Base-by-base conservation (phyloP, 64 coral and sea anemone genomes). In the Pocillopora verrucosa region DNA sequence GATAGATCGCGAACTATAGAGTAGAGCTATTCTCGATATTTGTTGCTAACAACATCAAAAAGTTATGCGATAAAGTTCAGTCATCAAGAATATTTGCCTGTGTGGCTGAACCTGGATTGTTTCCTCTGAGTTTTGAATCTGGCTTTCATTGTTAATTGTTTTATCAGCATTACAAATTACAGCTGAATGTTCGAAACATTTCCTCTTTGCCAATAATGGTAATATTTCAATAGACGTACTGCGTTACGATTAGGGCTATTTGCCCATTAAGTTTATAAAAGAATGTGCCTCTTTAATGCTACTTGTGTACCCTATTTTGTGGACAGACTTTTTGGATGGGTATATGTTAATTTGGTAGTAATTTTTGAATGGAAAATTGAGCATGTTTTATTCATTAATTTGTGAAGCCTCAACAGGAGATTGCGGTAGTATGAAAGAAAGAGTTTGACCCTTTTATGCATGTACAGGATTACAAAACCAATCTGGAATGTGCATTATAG, bases 71-170 rank as follows among this genome's bases (percentile, higher is more conserved):
- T 22, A n/a, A 37, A 65, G 22, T 22, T 56, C 20, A 9, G 25
- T 85, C 65, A 58, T 85, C 62, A 69, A 63, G 14, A 20, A 70
- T 85, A 72, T 85, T 85, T 38, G 65, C 20, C 68, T 37, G 63
- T 58, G 38, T 72, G 37, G 38, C 10, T 72, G 13, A 12, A 56
- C 13, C 22, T 19, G 16, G 56, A 57, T 61, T 22, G 25, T 51
- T 51, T 3, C 3, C 41, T 4, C 7, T 51, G 64, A 5, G 70
- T 20, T 72, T 84, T 84, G 64, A 85, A 58, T 85, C 38, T 38
- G 38, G 82, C 68, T 85, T 70, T 38, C 82, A 85, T 85, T 85
- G 82, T 85, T 58, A 81, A 85, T 85, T 85, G 82, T 85, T 85
- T 65, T 4, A 38, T 70, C 38, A 85, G 82, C 82, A 72, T 51